Evolutionary conservation across 2,797 vertebrate genomes (phyloP), one percentile per base, ranked within the genome.

Genomic region (Hyperoplus immaculatus): DNA sequence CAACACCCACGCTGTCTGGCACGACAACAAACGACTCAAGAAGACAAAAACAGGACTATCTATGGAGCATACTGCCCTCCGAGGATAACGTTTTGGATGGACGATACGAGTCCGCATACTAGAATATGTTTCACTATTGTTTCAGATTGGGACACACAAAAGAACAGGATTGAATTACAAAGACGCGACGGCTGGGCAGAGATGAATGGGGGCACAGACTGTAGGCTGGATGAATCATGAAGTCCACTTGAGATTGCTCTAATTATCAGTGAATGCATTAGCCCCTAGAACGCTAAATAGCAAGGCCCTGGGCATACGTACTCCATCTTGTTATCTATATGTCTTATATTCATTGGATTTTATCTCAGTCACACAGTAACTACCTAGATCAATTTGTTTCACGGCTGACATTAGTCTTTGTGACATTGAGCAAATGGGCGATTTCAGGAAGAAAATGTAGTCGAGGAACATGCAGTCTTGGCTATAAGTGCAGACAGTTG

Each of bases 241-340:
- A 90, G 86, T 90, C 88, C 86, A 82, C 88, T 92, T 93, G 84
- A 92, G 85, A 93, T 84, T 86, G 85, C 85, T 82, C 89, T 86
- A 83, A 93, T 93, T 91, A 91, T 92, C 84, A 69, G 77, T 83
- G 88, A 92, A 88, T 88, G 84, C 60, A 88, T 90, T 87, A 88
- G 47, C 77, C 70, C 69, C 1, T 16, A 58, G 29, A 70, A 29
- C 29, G 77, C 81, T 85, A 84, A 84, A 87, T 13, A 72, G 69
- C 64, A 67, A 39, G 70, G 71, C 68, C 69, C 15, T 2, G 21
- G 63, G 46, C 29, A 29, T 29, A 29, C 29, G 29, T 29, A 29
- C 29, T 29, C 29, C 29, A 29, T 29, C 80, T 84, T 69, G 63
- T 75, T 81, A 14, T 13, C 39, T 38, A 7, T 16, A 11, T 12